phyloP scores from a whole-genome alignment of 2,888 invertebrate genomes.

The Drosophila atripex region DNA sequence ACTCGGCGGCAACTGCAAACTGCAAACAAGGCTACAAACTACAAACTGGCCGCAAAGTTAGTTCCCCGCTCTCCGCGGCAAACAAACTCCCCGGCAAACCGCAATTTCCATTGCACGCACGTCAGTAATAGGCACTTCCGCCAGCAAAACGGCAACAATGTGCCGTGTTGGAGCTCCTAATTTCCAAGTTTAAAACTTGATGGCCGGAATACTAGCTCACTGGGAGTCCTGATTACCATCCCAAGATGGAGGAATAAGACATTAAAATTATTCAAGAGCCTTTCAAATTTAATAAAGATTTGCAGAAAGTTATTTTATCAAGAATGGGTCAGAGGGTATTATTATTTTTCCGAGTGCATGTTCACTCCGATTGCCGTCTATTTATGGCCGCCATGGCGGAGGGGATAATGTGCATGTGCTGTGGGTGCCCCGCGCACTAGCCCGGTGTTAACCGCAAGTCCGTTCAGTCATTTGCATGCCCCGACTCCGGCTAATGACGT shows the following conservation, averaged over 20 bases:
- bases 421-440: conserved; percentile 3
- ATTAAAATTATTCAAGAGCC: too few species aligned
- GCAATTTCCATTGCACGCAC: conserved; percentile 59
- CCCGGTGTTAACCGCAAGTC: conserved; percentile 24
- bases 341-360: neutral
- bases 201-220: conserved; percentile 34
- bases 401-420: conserved; percentile 15
- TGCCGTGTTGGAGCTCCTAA: conserved; percentile 43
- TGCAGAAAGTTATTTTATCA: too few species aligned
- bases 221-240: neutral
- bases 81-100: neutral
- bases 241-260: too few species aligned
- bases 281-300: too few species aligned
- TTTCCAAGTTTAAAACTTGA: conserved; percentile 60
- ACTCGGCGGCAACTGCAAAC: conserved; percentile 5
- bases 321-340: too few species aligned
- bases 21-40: conserved; percentile 46
- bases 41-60: conserved; percentile 69
- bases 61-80: conserved; percentile 52
- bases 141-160: conserved; percentile 68
- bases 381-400: conserved; percentile 51
- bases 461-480: conserved; percentile 54
- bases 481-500: conserved; percentile 34
- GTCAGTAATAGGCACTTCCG: conserved; percentile 67
- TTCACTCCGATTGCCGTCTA: conserved; percentile 41